A percentile compares a stretch with the other conserved stretches of the same genome.
These are phyloP conservation scores for Melanostoma mellinum DNA, from an alignment of 2,888 invertebrate species.

Conservation along the genomic window DNA sequence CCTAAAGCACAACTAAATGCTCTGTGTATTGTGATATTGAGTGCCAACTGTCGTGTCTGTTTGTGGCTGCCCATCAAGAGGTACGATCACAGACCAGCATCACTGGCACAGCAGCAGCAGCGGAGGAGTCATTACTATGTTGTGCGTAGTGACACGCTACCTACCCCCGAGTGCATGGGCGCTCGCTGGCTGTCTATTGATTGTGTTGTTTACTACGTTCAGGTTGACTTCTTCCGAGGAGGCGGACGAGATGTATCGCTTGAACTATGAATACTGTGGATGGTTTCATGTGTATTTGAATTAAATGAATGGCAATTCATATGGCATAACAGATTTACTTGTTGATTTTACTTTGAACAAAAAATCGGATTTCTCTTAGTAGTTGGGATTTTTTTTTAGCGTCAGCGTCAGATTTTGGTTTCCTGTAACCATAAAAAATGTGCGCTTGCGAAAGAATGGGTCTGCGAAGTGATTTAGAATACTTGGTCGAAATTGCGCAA, in stretches of 20 bases:
- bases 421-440: no score
- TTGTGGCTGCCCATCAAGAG: constrained; percentile 67
- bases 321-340: constrained; percentile 48
- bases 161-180: constrained; percentile 48
- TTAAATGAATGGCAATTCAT: constrained; percentile 57
- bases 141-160: constrained; percentile 51
- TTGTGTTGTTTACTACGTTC: constrained; percentile 63
- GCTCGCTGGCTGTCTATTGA: constrained; percentile 48
- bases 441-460: no score
- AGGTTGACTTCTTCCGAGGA: constrained; percentile 56
- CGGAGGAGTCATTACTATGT: constrained; percentile 66
- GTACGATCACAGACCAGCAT: constrained; percentile 54
- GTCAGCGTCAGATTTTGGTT: no score
- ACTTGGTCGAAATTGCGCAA: no score
- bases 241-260: constrained; percentile 45
- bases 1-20: constrained; percentile 68
- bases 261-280: constrained; percentile 43
- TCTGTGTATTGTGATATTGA: constrained; percentile 67
- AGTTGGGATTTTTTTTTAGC: background rate
- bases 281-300: constrained; percentile 44
- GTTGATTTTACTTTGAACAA: constrained; percentile 34
- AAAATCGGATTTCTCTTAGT: background rate
- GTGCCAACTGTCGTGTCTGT: constrained; percentile 67
- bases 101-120: constrained; percentile 31
- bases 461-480: no score